Evolutionary conservation across 2,113 vertebrate genomes (phyloP).

Genomic region (Hippopotamus amphibius): DNA sequence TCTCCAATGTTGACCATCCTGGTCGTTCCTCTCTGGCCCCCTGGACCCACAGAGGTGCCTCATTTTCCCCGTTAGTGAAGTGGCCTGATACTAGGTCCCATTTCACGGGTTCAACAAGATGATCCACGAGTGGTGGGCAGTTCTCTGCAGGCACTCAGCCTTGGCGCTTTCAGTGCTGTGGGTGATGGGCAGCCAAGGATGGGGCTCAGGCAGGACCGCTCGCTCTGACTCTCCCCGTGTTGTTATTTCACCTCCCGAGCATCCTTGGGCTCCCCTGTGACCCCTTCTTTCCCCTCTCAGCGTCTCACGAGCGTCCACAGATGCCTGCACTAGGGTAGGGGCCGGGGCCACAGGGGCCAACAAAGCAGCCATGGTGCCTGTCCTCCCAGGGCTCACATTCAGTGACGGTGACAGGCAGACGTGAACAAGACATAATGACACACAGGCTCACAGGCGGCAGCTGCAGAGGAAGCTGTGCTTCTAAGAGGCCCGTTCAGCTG

Average conservation of each 20-base stretch:
- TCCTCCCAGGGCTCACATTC: background rate
- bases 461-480: background rate
- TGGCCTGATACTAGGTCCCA: background rate
- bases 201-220: too few species aligned
- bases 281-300: background rate
- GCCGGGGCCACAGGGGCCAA: background rate
- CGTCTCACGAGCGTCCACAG: background rate
- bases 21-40: too few species aligned
- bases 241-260: background rate
- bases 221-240: background rate
- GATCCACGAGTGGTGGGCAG: fast-evolving
- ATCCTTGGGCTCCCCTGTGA: background rate
- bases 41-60: background rate
- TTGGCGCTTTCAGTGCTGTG: background rate
- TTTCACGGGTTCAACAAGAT: background rate
- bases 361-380: background rate
- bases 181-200: background rate
- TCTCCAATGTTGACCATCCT: fast-evolving
- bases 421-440: fast-evolving
- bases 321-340: fast-evolving
- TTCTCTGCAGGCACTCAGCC: background rate
- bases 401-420: background rate
- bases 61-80: background rate
- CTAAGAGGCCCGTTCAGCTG: background rate
- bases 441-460: background rate